phyloP scores from a whole-genome alignment of 1,140 invertebrate species.

The Antheraea pernyi region DNA sequence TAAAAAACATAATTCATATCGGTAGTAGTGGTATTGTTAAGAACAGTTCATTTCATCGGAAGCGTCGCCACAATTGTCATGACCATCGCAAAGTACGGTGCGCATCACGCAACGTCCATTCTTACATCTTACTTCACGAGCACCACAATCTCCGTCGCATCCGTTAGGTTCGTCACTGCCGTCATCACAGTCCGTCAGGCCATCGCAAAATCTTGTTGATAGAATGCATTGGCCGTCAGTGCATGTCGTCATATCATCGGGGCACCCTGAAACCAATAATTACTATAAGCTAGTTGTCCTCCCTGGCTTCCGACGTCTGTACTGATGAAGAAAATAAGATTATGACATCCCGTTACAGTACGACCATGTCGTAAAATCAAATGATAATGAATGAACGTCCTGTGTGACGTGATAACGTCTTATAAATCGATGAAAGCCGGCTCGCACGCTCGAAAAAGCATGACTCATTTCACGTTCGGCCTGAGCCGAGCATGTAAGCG shows the following conservation, averaged over 20 bases:
- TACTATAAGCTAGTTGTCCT: neutral
- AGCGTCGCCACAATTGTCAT: slow-evolving; percentile 82
- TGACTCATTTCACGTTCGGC: too few species aligned
- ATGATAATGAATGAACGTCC: too few species aligned
- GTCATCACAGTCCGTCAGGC: slow-evolving; percentile 89
- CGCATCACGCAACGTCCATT: slow-evolving; percentile 82
- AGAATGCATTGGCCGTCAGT: slow-evolving; percentile 88
- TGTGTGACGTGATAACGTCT: too few species aligned
- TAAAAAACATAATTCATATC: neutral
- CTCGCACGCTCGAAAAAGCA: too few species aligned
- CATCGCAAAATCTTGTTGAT: slow-evolving; percentile 90
- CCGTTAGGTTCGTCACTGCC: slow-evolving; percentile 88
- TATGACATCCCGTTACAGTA: too few species aligned
- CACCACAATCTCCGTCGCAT: slow-evolving; percentile 80
- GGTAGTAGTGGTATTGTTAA: neutral
- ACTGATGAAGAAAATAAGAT: too few species aligned
- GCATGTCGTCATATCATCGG: slow-evolving; percentile 69
- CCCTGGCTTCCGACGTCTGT: too few species aligned
- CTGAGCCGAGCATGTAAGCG: too few species aligned
- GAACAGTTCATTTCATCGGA: slow-evolving; percentile 83
- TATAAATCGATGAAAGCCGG: too few species aligned
- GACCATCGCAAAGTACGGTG: slow-evolving; percentile 79
- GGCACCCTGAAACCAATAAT: slow-evolving; percentile 58
- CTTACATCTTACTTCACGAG: slow-evolving; percentile 67
- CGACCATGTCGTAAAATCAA: too few species aligned